Evolutionary conservation across 2,797 vertebrate genomes (phyloP).

Genomic region (Pseudocheirus occidentalis): DNA sequence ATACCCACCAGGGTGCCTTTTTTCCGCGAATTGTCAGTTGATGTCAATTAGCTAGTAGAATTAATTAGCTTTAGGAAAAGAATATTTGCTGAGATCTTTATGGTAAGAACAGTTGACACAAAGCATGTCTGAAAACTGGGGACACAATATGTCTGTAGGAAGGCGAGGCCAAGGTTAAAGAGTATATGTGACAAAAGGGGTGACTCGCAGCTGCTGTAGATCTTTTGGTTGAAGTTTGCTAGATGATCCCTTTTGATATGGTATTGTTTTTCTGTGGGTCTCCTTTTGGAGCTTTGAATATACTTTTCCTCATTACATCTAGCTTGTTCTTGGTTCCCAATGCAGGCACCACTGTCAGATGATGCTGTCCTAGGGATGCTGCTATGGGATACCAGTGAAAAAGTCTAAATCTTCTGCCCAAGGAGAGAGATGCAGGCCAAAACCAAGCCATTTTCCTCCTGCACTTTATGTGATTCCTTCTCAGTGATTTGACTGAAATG

Average conservation of each 20-base stretch:
- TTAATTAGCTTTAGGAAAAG: neutral
- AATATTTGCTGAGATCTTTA: neutral
- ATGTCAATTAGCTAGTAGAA: neutral
- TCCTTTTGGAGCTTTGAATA: neutral
- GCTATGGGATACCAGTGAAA: neutral
- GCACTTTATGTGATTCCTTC: neutral
- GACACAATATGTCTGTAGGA: neutral
- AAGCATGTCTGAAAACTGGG: neutral
- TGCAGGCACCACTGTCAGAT: neutral
- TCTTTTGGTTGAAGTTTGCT: too few species aligned
- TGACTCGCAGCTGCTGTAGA: neutral
- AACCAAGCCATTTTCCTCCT: neutral
- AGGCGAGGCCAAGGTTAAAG: neutral
- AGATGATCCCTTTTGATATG: too few species aligned
- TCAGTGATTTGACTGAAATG: neutral
- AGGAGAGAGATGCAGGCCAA: neutral
- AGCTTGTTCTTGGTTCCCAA: neutral
- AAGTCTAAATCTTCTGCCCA: neutral
- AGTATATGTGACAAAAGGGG: neutral
- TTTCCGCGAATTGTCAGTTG: neutral
- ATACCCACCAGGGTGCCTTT: neutral
- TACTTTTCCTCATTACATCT: neutral
- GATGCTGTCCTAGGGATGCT: neutral
- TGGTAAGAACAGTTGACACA: neutral
- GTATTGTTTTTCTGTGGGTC: neutral